These are phyloP conservation scores for Rhinophrynus dorsalis DNA, from an alignment of 2,797 vertebrate genomes.

Conservation along the genomic window DNA sequence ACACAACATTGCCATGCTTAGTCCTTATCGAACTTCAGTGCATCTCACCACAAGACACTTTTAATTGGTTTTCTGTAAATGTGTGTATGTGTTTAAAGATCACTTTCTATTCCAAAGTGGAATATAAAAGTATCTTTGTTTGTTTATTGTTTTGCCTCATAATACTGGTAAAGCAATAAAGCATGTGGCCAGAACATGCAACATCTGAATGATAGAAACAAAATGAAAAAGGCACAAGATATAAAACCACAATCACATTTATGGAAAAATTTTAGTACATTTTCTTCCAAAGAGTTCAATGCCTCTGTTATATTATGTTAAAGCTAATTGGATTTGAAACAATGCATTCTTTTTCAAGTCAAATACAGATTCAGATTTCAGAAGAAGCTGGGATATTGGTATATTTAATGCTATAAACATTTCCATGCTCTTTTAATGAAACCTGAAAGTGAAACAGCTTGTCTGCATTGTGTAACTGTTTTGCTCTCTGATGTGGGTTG, in stretches of 20 bases:
- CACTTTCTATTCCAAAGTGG: not conserved
- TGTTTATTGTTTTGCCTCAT: conserved; percentile 10
- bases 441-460: not conserved
- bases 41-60: too few species aligned
- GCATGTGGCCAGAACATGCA: conserved; percentile 27
- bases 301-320: conserved; percentile 35
- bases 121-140: conserved; percentile 34
- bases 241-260: conserved; percentile 42
- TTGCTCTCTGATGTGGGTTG: not conserved
- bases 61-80: too few species aligned
- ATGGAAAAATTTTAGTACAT: conserved; percentile 20
- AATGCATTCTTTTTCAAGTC: conserved; percentile 11
- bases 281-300: conserved; percentile 37
- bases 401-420: not conserved
- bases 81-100: not conserved
- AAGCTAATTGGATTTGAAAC: conserved; percentile 17
- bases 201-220: conserved; percentile 29
- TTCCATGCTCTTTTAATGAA: not conserved
- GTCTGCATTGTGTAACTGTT: not conserved
- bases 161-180: conserved; percentile 15
- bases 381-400: conserved; percentile 3
- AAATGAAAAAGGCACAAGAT: conserved; percentile 26
- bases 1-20: too few species aligned
- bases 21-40: too few species aligned
- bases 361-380: conserved; percentile 24